These are phyloP conservation scores for Microcebus murinus DNA, from an alignment of 2,113 vertebrate genomes.

Conservation along the genomic window DNA sequence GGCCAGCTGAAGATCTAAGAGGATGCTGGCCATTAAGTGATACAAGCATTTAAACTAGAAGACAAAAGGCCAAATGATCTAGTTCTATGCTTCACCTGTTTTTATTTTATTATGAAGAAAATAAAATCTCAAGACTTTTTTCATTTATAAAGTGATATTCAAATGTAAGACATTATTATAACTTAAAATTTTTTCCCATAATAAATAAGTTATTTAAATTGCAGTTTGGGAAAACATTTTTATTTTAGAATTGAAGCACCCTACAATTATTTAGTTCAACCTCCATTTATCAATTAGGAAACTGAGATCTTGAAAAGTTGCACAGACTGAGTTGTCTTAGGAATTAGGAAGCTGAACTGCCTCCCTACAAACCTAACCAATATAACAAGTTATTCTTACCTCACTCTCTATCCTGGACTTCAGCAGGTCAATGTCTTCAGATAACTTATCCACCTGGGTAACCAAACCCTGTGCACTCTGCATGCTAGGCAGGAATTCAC, in stretches of 20 bases:
- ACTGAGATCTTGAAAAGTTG: background rate
- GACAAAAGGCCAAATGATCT: background rate
- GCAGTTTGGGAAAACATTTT: slow-evolving; percentile 2
- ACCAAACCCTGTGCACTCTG: slow-evolving; percentile 91
- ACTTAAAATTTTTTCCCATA: background rate
- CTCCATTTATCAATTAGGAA: background rate
- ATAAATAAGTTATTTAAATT: background rate
- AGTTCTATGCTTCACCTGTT: background rate
- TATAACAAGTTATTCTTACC: slow-evolving; percentile 81
- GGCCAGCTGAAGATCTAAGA: background rate
- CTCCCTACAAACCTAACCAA: background rate
- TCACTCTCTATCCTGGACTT: slow-evolving; percentile 91
- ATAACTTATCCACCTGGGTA: slow-evolving; percentile 88
- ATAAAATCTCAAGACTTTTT: background rate
- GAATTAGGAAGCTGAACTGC: background rate
- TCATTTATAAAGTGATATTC: slow-evolving; percentile 12
- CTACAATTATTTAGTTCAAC: slow-evolving; percentile 25
- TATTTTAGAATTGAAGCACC: slow-evolving; percentile 13
- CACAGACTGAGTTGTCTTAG: background rate
- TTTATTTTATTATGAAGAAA: slow-evolving; percentile 39
- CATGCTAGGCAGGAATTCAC: slow-evolving; percentile 94
- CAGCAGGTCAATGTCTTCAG: slow-evolving; percentile 89
- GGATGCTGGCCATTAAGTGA: background rate
- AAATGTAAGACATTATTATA: slow-evolving; percentile 4
- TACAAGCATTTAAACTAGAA: background rate